These are phyloP conservation scores for Meloidogyne exigua DNA, from an alignment of 1,140 invertebrate species.

Conservation along the genomic window DNA sequence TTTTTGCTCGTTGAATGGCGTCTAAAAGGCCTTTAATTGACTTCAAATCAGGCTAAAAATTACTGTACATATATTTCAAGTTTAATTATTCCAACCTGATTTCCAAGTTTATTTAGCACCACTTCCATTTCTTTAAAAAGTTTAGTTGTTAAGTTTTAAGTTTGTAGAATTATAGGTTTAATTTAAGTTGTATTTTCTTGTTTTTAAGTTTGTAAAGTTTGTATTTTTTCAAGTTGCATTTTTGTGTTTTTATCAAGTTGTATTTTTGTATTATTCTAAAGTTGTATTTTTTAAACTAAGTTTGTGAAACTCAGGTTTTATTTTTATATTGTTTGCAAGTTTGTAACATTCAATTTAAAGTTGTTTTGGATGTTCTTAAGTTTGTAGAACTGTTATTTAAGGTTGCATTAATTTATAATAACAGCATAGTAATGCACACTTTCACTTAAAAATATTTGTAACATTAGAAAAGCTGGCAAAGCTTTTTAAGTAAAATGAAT, in stretches of 20 bases:
- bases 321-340: too few relatives aligned
- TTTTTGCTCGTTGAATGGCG: constrained; percentile 20
- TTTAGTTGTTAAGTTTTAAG: background rate
- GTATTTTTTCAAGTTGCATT: too few relatives aligned
- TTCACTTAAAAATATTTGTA: constrained; percentile 5
- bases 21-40: constrained; percentile 17
- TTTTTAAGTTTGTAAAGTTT: too few relatives aligned
- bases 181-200: too few relatives aligned
- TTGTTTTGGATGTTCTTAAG: too few relatives aligned
- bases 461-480: background rate
- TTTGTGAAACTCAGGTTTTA: too few relatives aligned
- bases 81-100: constrained; percentile 14
- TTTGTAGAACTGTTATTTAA: background rate
- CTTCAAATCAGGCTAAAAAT: constrained; percentile 18
- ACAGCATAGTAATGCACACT: background rate
- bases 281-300: too few relatives aligned
- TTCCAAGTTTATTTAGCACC: constrained; percentile 22
- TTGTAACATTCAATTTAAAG: too few relatives aligned
- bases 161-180: too few relatives aligned
- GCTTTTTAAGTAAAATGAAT: background rate
- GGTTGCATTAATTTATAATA: background rate
- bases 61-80: background rate
- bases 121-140: background rate
- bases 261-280: too few relatives aligned
- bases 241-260: too few relatives aligned